phyloP scores from a whole-genome alignment of 2,797 vertebrate genomes.

The Pseudotriccus pelzelni region DNA sequence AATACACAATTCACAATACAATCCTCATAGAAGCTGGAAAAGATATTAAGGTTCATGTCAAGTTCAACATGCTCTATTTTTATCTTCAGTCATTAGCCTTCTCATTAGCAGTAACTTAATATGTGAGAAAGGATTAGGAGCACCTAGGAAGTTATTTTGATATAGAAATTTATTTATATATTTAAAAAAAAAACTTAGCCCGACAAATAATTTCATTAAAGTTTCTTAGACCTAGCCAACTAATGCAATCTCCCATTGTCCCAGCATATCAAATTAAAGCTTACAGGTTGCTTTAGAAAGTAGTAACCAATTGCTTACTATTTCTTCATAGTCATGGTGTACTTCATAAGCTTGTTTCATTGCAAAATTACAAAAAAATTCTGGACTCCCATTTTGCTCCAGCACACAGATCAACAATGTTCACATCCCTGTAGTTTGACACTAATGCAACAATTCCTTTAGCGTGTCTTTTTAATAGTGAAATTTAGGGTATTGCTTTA shows the following conservation, averaged over 20 bases:
- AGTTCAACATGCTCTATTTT: slow-evolving; percentile 24
- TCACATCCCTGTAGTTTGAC: background rate
- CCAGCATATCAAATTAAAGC: background rate
- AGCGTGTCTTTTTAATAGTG: background rate
- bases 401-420: background rate
- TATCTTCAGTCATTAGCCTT: background rate
- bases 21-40: slow-evolving; percentile 17
- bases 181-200: background rate
- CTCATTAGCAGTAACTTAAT: slow-evolving; percentile 30
- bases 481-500: background rate
- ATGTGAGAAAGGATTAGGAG: background rate
- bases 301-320: background rate
- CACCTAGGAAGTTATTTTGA: background rate
- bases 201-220: background rate
- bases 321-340: background rate
- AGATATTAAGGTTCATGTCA: slow-evolving; percentile 22
- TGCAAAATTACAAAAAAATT: background rate
- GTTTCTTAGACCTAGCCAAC: background rate
- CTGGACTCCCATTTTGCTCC: background rate
- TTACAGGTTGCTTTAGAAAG: background rate
- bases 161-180: background rate
- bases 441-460: background rate
- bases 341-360: background rate
- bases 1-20: slow-evolving; percentile 19
- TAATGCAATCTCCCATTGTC: background rate